A percentile compares a stretch with the other conserved stretches of the same genome.
These are phyloP conservation scores for Menidia menidia DNA, from an alignment of 2,797 vertebrate genomes.

Conservation along the genomic window DNA sequence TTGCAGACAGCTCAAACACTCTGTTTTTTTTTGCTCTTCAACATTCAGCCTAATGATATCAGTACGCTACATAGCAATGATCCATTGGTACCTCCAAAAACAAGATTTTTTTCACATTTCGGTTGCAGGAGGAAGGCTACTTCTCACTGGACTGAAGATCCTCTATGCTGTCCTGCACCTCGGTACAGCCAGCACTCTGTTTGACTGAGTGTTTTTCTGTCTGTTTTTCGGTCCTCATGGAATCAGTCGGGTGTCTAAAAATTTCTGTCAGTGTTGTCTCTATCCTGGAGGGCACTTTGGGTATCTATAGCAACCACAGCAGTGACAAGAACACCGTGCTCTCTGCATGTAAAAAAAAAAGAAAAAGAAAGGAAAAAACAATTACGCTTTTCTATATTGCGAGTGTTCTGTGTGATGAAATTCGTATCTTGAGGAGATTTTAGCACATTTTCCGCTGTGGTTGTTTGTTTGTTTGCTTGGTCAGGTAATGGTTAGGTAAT, in stretches of 20 bases:
- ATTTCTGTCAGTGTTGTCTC: conserved; percentile 31
- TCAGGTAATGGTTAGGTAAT: conserved; percentile 11
- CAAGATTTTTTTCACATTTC: neutral
- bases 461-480: conserved; percentile 13
- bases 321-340: conserved; percentile 36
- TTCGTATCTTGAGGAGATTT: conserved; percentile 9
- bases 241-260: conserved; percentile 41
- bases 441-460: conserved; percentile 13
- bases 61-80: too few relatives aligned
- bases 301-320: conserved; percentile 73
- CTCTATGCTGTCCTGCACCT: conserved; percentile 14
- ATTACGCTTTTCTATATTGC: neutral
- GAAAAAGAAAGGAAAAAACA: conserved; percentile 27
- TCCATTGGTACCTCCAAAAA: neutral
- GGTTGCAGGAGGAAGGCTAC: neutral
- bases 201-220: conserved; percentile 1
- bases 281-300: conserved; percentile 45
- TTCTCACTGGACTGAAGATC: conserved; percentile 4
- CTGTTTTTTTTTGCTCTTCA: too few relatives aligned
- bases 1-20: neutral
- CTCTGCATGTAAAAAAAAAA: conserved; percentile 39
- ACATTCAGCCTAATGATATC: neutral
- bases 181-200: conserved; percentile 15
- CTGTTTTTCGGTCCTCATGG: conserved; percentile 27
- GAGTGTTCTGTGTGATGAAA: conserved; percentile 9